These are phyloP conservation scores for Spea multiplicata DNA, from an alignment of 2,113 vertebrate genomes.

Conservation along the genomic window DNA sequence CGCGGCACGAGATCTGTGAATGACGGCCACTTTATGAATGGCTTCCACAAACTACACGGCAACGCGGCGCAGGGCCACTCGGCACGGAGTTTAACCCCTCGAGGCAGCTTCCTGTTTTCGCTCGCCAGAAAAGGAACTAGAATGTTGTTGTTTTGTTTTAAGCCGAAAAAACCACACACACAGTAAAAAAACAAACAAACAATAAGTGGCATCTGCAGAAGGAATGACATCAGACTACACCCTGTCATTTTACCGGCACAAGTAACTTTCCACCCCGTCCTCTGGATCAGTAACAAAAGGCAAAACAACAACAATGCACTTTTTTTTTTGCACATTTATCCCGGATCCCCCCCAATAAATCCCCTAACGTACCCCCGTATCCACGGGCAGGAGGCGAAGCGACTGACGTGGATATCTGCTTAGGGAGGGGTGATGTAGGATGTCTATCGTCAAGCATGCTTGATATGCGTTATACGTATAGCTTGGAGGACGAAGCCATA, in stretches of 20 bases:
- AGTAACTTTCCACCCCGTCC: not conserved
- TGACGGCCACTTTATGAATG: constrained; percentile 28
- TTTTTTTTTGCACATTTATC: too few relatives aligned
- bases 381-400: too few relatives aligned
- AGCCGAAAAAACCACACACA: not conserved
- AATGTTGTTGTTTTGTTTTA: not conserved
- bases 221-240: not conserved
- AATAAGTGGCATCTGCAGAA: too few relatives aligned
- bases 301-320: not conserved
- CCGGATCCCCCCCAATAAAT: too few relatives aligned
- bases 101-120: constrained; percentile 19
- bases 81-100: not conserved
- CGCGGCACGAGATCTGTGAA: not conserved
- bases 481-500: too few relatives aligned
- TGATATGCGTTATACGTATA: too few relatives aligned
- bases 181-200: not conserved
- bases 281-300: not conserved
- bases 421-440: too few relatives aligned
- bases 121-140: constrained; percentile 25
- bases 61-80: not conserved
- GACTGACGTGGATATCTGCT: too few relatives aligned
- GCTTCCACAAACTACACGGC: constrained; percentile 5
- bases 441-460: too few relatives aligned
- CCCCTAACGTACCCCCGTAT: too few relatives aligned
- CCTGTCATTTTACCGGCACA: not conserved